Evolutionary conservation across 2,888 invertebrate species (phyloP), one percentile per base, ranked within the genome.

Genomic region (Protula sp.): DNA sequence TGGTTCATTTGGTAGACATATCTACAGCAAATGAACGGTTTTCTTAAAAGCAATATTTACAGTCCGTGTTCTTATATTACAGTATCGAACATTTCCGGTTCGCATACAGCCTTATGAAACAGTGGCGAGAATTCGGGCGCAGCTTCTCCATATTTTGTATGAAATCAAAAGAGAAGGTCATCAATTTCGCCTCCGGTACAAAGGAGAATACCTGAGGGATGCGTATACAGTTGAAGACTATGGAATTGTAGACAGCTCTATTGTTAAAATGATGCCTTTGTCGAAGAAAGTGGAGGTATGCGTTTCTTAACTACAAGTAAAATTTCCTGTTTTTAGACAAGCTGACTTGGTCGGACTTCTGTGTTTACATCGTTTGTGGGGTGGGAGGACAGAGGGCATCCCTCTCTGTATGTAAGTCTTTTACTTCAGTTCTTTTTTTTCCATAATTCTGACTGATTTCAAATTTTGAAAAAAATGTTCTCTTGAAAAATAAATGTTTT

Each of bases 41-140:
- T 38, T 38, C n/a, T 38, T 38, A 14, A 38, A 38, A 38, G 45
- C n/a, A 38, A 38, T 9, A 38, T 38, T 14, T 14, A 50, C 14
- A 19, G 38, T 5, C 5, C 19, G 4, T 5, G n/a, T 4, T 5
- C n/a, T 9, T 19, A 22, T 26, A 28, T 68, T 70, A 27, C 68
- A 78, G 78, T 68, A 68, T 59, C 74, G 75, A 58, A 75, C 77
- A 24, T 78, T 78, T 71, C 70, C 76, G 24, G 68, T 74, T 19
- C 64, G 74, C 27, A 73, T 73, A 2, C 63, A 69, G n/a, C 68
- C 67, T 3, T 62, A 62, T 47, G 75, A 77, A 56, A 74, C 70
- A 30, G 63, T 78, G 19, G 78, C 77, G 26, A 62, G 76, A 45
- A 63, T 78, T 2, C 59, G 78, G 57, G 78, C 76, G 1, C 76